Evolutionary conservation across 2,888 invertebrate genomes (phyloP).

Genomic region (Leptinotarsa juncta): DNA sequence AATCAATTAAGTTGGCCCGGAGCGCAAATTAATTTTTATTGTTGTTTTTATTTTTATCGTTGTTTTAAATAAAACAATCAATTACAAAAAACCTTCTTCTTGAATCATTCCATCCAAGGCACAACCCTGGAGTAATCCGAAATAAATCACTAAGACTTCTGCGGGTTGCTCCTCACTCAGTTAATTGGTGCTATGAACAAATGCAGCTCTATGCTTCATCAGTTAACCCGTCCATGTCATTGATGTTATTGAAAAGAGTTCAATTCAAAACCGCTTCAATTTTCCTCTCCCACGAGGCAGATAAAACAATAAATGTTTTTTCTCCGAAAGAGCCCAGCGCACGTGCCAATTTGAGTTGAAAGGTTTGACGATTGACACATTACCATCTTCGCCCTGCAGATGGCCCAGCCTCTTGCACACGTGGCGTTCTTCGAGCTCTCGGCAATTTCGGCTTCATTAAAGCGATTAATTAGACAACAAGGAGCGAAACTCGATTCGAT

Average conservation of each 20-base stretch:
- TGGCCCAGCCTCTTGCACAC: conserved; percentile 43
- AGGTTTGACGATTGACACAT: conserved; percentile 40
- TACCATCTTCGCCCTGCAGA: conserved; percentile 40
- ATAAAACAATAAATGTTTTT: conserved; percentile 39
- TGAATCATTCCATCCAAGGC: too few species aligned
- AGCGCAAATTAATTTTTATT: too few species aligned
- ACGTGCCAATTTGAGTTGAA: conserved; percentile 38
- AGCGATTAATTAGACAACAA: conserved; percentile 63
- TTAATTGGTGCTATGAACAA: too few species aligned
- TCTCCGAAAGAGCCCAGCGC: conserved; percentile 31
- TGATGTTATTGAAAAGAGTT: not conserved
- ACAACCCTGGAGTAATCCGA: too few species aligned
- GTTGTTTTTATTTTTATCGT: too few species aligned
- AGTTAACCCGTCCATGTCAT: not conserved
- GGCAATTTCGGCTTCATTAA: conserved; percentile 61
- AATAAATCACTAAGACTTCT: too few species aligned
- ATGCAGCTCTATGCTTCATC: too few species aligned
- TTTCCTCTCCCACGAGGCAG: conserved; percentile 21
- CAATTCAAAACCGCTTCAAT: conserved; percentile 23
- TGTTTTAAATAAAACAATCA: too few species aligned
- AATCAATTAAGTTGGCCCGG: too few species aligned
- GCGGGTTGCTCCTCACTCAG: too few species aligned
- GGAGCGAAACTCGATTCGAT: conserved; percentile 55
- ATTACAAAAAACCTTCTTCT: too few species aligned
- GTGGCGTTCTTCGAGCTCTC: conserved; percentile 46